A percentile compares a stretch with the other conserved stretches of the same genome.
These are phyloP conservation scores for Temnothorax nylanderi DNA, from an alignment of 1,140 invertebrate genomes.

Conservation along the genomic window DNA sequence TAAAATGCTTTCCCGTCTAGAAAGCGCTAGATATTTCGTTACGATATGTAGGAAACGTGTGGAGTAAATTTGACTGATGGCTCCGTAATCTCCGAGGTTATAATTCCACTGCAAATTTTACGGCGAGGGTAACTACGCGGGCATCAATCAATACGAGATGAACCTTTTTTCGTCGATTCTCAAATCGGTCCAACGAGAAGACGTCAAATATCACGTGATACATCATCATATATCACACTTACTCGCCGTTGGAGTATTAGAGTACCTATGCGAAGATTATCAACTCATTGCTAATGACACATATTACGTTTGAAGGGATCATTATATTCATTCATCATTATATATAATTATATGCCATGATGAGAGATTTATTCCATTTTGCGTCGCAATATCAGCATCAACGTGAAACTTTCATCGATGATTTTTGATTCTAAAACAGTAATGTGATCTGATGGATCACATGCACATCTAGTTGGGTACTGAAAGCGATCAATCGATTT, in stretches of 20 bases:
- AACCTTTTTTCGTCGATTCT: background rate
- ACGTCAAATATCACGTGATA: background rate
- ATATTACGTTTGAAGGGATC: background rate
- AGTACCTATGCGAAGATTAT: background rate
- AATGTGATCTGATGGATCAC: conserved; percentile 14
- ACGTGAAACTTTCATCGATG: background rate
- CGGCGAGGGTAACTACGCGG: background rate
- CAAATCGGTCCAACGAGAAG: background rate
- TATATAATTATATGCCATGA: no score
- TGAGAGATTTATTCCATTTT: conserved; percentile 23
- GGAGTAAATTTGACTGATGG: conserved; percentile 19
- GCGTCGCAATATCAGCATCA: background rate
- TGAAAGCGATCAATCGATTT: conserved; percentile 25
- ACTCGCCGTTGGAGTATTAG: background rate
- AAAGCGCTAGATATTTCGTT: conserved; percentile 2
- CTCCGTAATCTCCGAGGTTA: background rate
- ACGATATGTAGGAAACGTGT: background rate
- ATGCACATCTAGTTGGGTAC: background rate
- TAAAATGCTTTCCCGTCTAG: background rate
- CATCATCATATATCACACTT: conserved; percentile 14
- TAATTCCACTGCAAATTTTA: conserved; percentile 11
- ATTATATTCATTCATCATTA: background rate
- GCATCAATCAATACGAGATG: conserved; percentile 25
- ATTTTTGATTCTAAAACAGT: background rate
- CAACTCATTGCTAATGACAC: conserved; percentile 17